phyloP scores from a whole-genome alignment of 2,797 vertebrate species.

The Cuniculus paca region DNA sequence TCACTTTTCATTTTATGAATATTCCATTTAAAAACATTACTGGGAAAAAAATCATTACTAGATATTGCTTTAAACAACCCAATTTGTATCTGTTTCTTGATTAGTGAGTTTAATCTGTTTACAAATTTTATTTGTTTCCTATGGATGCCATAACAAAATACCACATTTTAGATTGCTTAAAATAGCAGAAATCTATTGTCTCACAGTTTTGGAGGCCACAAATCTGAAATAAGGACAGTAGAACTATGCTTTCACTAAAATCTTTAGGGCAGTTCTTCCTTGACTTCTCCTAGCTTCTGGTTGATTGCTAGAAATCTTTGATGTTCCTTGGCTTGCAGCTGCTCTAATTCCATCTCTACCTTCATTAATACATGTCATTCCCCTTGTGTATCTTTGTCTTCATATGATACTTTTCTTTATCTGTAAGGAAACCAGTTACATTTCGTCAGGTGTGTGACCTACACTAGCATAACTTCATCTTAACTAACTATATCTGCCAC shows the following conservation, averaged over 20 bases:
- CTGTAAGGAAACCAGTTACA: not conserved
- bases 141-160: not conserved
- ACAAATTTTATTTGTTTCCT: not conserved
- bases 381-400: not conserved
- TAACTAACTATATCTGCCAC: not conserved
- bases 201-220: not conserved
- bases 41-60: too few species aligned
- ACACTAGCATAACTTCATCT: not conserved
- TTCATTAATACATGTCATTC: not conserved
- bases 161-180: not conserved
- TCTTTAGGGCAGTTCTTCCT: not conserved
- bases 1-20: constrained; percentile 18
- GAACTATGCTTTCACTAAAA: not conserved
- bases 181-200: not conserved
- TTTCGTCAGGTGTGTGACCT: not conserved
- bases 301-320: not conserved
- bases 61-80: not conserved
- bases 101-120: constrained; percentile 39
- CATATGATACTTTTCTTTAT: not conserved
- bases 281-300: not conserved
- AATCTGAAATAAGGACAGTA: not conserved
- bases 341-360: not conserved
- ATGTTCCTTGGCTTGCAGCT: not conserved
- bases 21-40: constrained; percentile 25
- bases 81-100: not conserved